Evolutionary conservation across 2,797 vertebrate genomes (phyloP).

Genomic region (Myotis planiceps): DNA sequence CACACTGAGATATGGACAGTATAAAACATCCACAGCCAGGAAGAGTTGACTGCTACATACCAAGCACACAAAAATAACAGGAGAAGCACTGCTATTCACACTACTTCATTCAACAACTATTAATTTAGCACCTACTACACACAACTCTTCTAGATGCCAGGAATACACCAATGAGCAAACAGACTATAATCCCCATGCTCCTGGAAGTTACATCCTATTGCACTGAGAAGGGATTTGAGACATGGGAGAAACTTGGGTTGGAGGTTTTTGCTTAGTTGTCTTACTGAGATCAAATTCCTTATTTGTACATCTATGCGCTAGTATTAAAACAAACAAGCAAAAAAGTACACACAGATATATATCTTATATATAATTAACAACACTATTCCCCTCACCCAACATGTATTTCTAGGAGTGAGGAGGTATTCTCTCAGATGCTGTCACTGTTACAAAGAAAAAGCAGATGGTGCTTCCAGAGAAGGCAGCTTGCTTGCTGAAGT

Average conservation of each 20-base stretch:
- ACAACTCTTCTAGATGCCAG: background rate
- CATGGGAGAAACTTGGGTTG: background rate
- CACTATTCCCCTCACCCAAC: constrained; percentile 8
- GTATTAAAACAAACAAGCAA: constrained; percentile 11
- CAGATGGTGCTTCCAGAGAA: constrained; percentile 76
- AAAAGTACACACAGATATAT: background rate
- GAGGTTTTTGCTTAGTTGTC: background rate
- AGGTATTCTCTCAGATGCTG: constrained; percentile 74
- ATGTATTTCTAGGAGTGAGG: constrained; percentile 20
- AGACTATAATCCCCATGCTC: background rate
- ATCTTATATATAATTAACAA: constrained; percentile 2
- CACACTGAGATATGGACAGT: background rate
- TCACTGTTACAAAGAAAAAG: constrained; percentile 76
- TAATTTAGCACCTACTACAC: background rate
- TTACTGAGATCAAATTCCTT: constrained; percentile 10
- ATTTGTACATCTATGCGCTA: background rate
- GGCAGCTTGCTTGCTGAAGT: constrained; percentile 81
- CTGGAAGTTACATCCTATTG: background rate
- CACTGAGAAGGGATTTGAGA: background rate
- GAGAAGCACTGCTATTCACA: background rate
- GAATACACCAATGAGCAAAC: background rate
- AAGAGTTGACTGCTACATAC: background rate
- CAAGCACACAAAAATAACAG: background rate
- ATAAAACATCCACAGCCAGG: background rate
- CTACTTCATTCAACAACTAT: background rate